phyloP scores from a whole-genome alignment of 2,888 invertebrate species.

The Coenonympha glycerion region DNA sequence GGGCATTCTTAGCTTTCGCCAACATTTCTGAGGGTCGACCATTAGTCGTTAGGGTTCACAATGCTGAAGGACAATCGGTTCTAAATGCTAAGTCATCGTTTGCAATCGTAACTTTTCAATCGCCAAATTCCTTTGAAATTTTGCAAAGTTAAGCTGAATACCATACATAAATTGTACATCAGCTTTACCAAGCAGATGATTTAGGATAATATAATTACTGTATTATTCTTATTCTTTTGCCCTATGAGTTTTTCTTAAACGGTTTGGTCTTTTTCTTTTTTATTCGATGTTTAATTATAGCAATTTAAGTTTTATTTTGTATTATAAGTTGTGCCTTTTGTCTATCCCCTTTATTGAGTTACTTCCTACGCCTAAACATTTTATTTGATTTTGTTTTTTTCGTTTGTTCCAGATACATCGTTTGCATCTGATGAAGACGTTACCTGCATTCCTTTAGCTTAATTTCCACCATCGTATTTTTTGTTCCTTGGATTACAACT shows the following conservation, averaged over 20 bases:
- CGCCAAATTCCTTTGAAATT: neutral
- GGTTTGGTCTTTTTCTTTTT: neutral
- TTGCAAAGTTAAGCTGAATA: neutral
- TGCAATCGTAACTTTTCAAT: conserved; percentile 12
- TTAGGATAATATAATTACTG: neutral
- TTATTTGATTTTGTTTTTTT: conserved; percentile 19
- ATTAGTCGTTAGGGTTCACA: conserved; percentile 33
- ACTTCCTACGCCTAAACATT: neutral
- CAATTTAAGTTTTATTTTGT: neutral
- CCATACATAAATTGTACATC: neutral
- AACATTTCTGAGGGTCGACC: conserved; percentile 40
- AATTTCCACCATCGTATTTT: conserved; percentile 36
- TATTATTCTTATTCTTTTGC: neutral
- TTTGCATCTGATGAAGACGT: conserved; percentile 44
- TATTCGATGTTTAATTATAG: neutral
- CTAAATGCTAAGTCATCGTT: conserved; percentile 45
- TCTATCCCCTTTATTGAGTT: neutral
- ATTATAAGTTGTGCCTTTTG: too few relatives aligned
- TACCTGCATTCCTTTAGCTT: conserved; percentile 13
- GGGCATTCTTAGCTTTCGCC: conserved; percentile 29
- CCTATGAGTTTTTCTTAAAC: neutral
- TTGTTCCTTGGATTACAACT: conserved; percentile 47
- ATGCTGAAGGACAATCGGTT: conserved; percentile 45
- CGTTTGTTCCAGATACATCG: conserved; percentile 63
- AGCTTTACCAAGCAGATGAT: neutral